Conservation (phyloP, 2,888 invertebrate species). For the Dolichopus griseipennis region DNA sequence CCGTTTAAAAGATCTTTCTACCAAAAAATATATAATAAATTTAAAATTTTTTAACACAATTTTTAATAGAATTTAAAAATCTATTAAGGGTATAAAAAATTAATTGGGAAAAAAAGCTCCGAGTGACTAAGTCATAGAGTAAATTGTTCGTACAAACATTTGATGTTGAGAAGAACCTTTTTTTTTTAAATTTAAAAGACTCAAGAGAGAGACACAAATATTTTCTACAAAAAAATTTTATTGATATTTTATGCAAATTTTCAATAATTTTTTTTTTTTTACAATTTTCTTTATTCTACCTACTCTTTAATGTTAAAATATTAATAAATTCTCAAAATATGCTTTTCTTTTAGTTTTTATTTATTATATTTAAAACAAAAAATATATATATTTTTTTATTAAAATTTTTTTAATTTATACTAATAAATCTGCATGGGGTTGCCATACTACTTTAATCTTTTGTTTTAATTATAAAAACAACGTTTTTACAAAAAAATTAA, state of each 20-base stretch:
- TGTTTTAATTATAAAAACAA: no score
- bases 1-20: no score
- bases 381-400: background rate
- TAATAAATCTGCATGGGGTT: background rate
- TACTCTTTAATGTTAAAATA: background rate
- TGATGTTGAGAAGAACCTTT: no score
- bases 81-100: background rate
- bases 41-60: background rate
- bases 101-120: background rate
- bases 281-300: background rate
- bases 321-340: background rate
- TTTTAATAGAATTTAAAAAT: background rate
- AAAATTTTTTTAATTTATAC: background rate
- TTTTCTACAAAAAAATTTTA: background rate
- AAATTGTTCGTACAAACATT: no score
- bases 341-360: background rate
- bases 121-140: no score
- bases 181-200: no score
- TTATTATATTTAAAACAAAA: background rate
- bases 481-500: no score
- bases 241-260: slow-evolving; percentile 1
- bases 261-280: background rate
- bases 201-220: background rate
- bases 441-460: background rate
- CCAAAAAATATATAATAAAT: background rate